These are phyloP conservation scores for Montipora efflorescens DNA, from an alignment of 64 coral and sea anemone genomes.

Conservation along the genomic window DNA sequence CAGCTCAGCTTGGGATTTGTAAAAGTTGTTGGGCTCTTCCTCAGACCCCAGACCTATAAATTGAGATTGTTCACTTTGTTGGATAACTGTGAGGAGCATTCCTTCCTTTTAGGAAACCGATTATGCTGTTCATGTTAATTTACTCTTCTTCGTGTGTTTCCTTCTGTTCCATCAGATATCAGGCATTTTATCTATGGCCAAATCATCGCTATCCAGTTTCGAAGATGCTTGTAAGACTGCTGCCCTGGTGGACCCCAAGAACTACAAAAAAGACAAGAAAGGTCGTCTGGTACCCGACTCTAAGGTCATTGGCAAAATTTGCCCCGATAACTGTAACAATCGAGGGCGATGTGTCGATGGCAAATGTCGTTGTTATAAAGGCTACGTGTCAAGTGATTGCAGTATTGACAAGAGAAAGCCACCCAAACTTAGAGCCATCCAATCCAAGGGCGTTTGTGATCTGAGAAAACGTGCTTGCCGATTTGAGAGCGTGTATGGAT, in stretches of 20 bases:
- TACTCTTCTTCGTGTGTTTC: background rate
- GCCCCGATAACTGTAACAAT: slow-evolving; percentile 79
- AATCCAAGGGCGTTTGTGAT: slow-evolving; percentile 89
- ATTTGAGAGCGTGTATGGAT: slow-evolving; percentile 79
- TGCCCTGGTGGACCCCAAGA: slow-evolving; percentile 73
- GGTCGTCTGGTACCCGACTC: slow-evolving; percentile 67
- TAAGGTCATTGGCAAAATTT: slow-evolving; percentile 67
- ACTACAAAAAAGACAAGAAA: slow-evolving; percentile 83
- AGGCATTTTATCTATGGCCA: slow-evolving; percentile 58
- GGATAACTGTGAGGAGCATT: too few species aligned
- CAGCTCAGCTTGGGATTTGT: too few species aligned
- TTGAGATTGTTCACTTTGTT: too few species aligned
- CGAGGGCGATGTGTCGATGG: slow-evolving; percentile 76
- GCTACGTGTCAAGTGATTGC: slow-evolving; percentile 76
- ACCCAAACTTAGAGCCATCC: slow-evolving; percentile 56
- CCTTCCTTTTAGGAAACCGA: too few species aligned
- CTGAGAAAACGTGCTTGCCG: slow-evolving; percentile 77
- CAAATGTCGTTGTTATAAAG: slow-evolving; percentile 73
- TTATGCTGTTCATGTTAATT: too few species aligned
- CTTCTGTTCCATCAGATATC: slow-evolving; percentile 30
- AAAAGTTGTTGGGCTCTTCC: too few species aligned
- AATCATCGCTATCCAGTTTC: slow-evolving; percentile 57
- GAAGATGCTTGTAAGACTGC: slow-evolving; percentile 69
- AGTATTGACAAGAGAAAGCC: slow-evolving; percentile 71
- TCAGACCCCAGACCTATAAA: too few species aligned